Percentiles rank a stretch among this genome's conserved stretches.
These are phyloP conservation scores for Pterocles orientalis DNA, from an alignment of 2,113 vertebrate species.

Conservation along the genomic window DNA sequence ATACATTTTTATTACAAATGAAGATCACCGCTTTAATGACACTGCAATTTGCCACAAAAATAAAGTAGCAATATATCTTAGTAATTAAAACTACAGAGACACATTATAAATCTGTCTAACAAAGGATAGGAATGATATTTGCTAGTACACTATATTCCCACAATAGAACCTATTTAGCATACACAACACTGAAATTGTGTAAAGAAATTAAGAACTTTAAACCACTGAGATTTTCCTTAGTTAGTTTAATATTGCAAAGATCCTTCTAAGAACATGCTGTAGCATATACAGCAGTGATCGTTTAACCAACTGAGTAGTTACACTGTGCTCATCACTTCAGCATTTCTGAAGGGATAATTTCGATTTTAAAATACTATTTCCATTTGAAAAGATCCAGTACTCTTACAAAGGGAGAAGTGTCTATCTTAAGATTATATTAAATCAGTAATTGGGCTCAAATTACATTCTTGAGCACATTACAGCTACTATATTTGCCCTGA, in stretches of 20 bases:
- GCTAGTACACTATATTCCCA: background rate
- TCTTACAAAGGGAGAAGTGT: background rate
- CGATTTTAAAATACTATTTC: background rate
- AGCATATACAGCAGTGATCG: background rate
- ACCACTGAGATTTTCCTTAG: background rate
- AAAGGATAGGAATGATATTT: background rate
- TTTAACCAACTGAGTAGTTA: background rate
- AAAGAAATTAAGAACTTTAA: background rate
- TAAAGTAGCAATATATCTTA: constrained; percentile 1
- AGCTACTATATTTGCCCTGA: background rate
- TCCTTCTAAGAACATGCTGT: background rate
- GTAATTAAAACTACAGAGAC: constrained; percentile 41
- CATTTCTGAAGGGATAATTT: background rate
- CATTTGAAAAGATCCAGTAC: background rate
- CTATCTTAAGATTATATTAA: background rate
- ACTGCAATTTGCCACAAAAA: constrained; percentile 22
- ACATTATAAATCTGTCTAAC: background rate
- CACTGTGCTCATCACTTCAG: background rate
- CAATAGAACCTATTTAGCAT: background rate
- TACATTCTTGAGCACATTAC: background rate
- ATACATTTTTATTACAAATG: background rate
- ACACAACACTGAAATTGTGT: background rate
- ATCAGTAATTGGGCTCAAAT: background rate
- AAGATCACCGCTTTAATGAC: constrained; percentile 26
- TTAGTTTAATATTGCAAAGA: background rate